These are phyloP conservation scores for Hyles euphorbiae DNA, from an alignment of 1,140 invertebrate species.

Conservation along the genomic window DNA sequence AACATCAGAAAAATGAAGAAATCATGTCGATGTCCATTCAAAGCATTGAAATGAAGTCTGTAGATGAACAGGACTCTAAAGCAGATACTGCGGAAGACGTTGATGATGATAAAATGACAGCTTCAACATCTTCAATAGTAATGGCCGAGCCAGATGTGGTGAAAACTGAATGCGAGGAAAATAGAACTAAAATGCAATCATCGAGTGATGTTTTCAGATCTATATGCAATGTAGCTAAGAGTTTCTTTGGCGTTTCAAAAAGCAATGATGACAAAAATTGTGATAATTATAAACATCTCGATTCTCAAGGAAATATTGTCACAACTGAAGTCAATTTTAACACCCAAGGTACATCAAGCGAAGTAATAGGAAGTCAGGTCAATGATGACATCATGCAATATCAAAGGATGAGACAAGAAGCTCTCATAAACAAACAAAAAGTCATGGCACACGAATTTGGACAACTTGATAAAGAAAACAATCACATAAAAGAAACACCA, in stretches of 20 bases:
- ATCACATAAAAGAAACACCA: slow-evolving; percentile 34
- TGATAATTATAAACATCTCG: slow-evolving; percentile 53
- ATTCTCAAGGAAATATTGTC: slow-evolving; percentile 60
- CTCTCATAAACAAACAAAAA: slow-evolving; percentile 60
- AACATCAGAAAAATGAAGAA: slow-evolving; percentile 62
- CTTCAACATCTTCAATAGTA: slow-evolving; percentile 24
- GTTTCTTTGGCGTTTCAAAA: slow-evolving; percentile 47
- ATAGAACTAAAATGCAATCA: slow-evolving; percentile 37
- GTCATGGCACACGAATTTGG: slow-evolving; percentile 64
- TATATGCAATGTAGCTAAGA: slow-evolving; percentile 52
- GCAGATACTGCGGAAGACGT: slow-evolving; percentile 10
- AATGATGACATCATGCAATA: slow-evolving; percentile 47
- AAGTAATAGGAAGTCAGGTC: slow-evolving; percentile 54
- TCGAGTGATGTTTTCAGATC: slow-evolving; percentile 47
- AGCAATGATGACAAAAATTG: slow-evolving; percentile 29
- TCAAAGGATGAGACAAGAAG: slow-evolving; percentile 47
- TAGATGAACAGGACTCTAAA: slow-evolving; percentile 31
- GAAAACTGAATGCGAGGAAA: slow-evolving; percentile 20
- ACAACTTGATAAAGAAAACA: slow-evolving; percentile 51
- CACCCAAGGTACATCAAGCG: slow-evolving; percentile 42
- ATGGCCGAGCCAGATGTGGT: slow-evolving; percentile 18
- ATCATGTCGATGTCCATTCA: slow-evolving; percentile 61
- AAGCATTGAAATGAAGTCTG: slow-evolving; percentile 44
- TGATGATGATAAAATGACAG: slow-evolving; percentile 18
- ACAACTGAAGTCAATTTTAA: slow-evolving; percentile 31